Conservation (phyloP, 2,888 invertebrate species). For the Apamea anceps region DNA sequence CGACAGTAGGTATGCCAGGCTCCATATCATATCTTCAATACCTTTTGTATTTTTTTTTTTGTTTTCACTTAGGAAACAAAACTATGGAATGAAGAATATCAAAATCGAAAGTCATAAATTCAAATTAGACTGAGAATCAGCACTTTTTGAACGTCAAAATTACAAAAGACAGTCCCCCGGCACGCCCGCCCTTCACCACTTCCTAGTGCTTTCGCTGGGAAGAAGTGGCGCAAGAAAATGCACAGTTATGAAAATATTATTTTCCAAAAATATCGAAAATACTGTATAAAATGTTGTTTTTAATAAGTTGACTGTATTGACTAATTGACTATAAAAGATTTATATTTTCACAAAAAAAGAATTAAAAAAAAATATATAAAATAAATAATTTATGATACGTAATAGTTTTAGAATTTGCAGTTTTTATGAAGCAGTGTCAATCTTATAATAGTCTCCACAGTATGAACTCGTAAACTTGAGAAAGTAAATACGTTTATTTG, state of each 20-base stretch:
- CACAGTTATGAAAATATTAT: neutral
- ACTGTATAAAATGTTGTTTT: conserved; percentile 5
- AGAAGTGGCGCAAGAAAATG: neutral
- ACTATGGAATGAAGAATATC: neutral
- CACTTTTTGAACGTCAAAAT: neutral
- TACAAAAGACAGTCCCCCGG: neutral
- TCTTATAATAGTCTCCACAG: neutral
- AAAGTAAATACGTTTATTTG: no score
- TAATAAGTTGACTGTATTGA: no score
- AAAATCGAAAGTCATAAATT: neutral
- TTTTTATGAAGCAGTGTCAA: conserved; percentile 4
- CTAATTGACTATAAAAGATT: conserved; percentile 21
- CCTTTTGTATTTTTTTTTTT: neutral
- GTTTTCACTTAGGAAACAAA: neutral
- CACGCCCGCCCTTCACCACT: neutral
- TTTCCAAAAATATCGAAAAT: conserved; percentile 40
- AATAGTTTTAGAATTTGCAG: neutral
- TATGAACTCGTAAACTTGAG: neutral
- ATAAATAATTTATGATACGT: neutral
- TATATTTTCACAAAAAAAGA: conserved; percentile 32
- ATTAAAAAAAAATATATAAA: neutral
- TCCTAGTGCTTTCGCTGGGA: neutral
- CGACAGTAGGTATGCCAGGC: no score
- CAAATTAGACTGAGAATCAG: neutral
- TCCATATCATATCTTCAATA: no score